A percentile compares a stretch with the other conserved stretches of the same genome.
These are phyloP conservation scores for Wasmannia auropunctata DNA, from an alignment of 1,140 invertebrate species.

Conservation along the genomic window DNA sequence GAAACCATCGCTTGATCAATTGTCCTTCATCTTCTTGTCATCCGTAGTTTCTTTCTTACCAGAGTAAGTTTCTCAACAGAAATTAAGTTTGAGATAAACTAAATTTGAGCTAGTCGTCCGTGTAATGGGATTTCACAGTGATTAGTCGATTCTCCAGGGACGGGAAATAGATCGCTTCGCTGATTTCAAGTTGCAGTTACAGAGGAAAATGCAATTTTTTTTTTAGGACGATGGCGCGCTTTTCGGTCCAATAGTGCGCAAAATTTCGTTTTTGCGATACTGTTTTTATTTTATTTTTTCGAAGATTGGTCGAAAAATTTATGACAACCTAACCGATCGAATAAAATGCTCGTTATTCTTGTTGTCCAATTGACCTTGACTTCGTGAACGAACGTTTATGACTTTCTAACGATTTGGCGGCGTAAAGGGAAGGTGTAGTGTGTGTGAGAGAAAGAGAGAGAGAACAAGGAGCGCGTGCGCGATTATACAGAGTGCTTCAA, in stretches of 20 bases:
- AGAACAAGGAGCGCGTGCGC: neutral
- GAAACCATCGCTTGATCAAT: neutral
- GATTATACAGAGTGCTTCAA: neutral
- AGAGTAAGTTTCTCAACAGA: neutral
- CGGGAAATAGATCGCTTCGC: neutral
- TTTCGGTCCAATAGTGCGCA: neutral
- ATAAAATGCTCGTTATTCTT: conserved; percentile 16
- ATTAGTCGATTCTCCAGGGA: conserved; percentile 17
- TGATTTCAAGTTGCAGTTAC: neutral
- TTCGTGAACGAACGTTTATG: conserved; percentile 13
- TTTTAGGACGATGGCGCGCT: neutral
- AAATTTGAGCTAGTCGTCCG: conserved; percentile 22
- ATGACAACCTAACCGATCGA: neutral
- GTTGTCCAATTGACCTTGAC: conserved; percentile 23
- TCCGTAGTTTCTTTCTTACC: neutral
- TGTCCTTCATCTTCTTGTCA: neutral
- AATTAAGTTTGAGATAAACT: conserved; percentile 9
- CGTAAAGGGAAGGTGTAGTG: neutral
- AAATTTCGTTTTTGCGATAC: neutral
- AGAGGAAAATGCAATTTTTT: conserved; percentile 29
- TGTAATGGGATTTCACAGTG: neutral
- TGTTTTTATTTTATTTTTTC: conserved; percentile 8
- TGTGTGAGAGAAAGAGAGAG: too few relatives aligned
- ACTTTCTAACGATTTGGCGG: neutral
- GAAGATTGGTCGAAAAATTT: neutral